These are phyloP conservation scores for Ophion costatus DNA, from an alignment of 2,888 invertebrate species.

Conservation along the genomic window DNA sequence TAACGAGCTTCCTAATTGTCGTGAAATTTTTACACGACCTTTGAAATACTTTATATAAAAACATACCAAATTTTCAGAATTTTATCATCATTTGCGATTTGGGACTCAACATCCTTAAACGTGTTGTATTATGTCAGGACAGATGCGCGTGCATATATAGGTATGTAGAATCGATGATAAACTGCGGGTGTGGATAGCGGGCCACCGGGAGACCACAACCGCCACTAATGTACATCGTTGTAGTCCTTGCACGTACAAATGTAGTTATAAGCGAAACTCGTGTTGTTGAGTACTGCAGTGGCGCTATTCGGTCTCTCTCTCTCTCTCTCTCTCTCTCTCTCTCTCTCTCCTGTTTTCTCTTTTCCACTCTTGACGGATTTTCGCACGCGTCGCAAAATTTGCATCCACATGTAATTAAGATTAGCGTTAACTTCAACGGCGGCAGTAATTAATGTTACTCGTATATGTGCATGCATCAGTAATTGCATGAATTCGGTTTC, in stretches of 20 bases:
- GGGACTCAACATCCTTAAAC: no score
- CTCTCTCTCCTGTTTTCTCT: no score
- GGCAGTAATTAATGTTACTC: slow-evolving; percentile 44
- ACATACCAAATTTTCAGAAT: no score
- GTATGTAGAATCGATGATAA: slow-evolving; percentile 33
- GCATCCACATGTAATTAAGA: slow-evolving; percentile 79
- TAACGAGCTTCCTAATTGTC: no score
- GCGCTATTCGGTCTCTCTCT: no score
- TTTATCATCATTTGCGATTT: no score
- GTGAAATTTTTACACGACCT: no score
- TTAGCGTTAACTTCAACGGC: slow-evolving; percentile 71
- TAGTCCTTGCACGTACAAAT: slow-evolving; percentile 50
- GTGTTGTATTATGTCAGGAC: slow-evolving; percentile 2
- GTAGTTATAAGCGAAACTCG: slow-evolving; percentile 57
- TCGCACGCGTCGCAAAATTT: slow-evolving; percentile 71
- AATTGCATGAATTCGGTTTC: slow-evolving; percentile 22
- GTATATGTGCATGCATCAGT: slow-evolving; percentile 25
- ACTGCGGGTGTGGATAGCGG: slow-evolving; percentile 42
- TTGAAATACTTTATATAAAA: no score
- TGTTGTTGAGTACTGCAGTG: no score
- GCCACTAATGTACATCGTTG: slow-evolving; percentile 43
- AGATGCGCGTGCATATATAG: not conserved
- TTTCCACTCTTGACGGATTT: slow-evolving; percentile 2
- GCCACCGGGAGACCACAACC: slow-evolving; percentile 44
- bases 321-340: no score